phyloP scores from a whole-genome alignment of 1,140 invertebrate species.

The Pachyrhynchus sulphureomaculatus region DNA sequence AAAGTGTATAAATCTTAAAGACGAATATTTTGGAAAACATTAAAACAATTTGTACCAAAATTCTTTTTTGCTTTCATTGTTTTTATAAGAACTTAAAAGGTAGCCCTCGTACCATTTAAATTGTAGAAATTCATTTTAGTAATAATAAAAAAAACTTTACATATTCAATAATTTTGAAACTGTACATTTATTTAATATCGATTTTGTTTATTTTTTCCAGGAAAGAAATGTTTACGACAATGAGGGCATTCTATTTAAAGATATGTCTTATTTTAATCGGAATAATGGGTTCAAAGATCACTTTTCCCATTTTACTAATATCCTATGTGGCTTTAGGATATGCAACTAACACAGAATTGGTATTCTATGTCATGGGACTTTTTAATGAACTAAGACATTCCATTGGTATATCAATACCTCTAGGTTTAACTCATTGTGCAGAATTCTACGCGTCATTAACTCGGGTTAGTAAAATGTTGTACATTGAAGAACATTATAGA shows the following conservation, averaged over 20 bases:
- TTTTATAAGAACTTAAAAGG: too few species aligned
- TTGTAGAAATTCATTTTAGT: too few species aligned
- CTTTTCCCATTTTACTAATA: conserved; percentile 58
- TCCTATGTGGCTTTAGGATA: conserved; percentile 70
- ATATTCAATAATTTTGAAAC: too few species aligned
- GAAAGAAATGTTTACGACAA: conserved; percentile 38
- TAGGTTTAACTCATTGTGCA: conserved; percentile 51
- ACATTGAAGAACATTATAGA: conserved; percentile 47
- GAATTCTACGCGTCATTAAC: conserved; percentile 22
- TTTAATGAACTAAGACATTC: conserved; percentile 72
- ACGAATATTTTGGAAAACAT: too few species aligned
- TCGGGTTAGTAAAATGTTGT: conserved; percentile 54
- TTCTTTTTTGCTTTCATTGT: too few species aligned
- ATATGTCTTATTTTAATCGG: conserved; percentile 31
- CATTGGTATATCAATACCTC: conserved; percentile 72
- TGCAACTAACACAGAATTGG: conserved; percentile 71
- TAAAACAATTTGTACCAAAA: too few species aligned
- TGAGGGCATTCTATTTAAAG: conserved; percentile 37
- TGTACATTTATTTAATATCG: too few species aligned
- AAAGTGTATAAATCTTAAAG: too few species aligned
- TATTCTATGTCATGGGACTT: conserved; percentile 74
- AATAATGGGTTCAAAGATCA: conserved; percentile 67
- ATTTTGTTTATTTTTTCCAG: conserved; percentile 27
- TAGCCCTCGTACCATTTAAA: too few species aligned
- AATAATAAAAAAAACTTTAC: too few species aligned